Evolutionary conservation across 2,797 vertebrate genomes (phyloP).

Genomic region (Macropodus opercularis): DNA sequence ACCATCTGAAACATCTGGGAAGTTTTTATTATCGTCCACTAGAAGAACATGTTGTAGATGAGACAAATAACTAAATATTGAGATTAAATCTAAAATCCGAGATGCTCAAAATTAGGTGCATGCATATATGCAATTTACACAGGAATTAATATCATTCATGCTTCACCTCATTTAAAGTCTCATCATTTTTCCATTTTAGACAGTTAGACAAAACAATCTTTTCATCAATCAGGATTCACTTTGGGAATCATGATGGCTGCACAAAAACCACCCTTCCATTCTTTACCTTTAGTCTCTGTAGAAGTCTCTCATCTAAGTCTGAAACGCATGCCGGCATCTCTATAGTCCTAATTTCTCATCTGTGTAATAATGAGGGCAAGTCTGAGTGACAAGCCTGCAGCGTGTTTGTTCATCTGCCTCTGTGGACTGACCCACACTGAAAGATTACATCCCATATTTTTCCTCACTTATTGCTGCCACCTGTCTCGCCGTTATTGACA

Average conservation of each 20-base stretch:
- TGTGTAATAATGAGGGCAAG: constrained; percentile 38
- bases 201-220: too few species aligned
- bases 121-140: too few species aligned
- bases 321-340: constrained; percentile 58
- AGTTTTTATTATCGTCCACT: neutral
- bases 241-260: too few species aligned
- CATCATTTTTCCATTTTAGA: too few species aligned
- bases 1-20: too few species aligned
- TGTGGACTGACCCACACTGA: constrained; percentile 43
- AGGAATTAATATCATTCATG: too few species aligned
- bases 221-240: too few species aligned
- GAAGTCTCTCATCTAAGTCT: constrained; percentile 35
- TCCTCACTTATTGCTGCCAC: constrained; percentile 35
- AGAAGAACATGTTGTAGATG: neutral
- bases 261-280: too few species aligned
- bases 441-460: constrained; percentile 65
- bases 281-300: too few species aligned
- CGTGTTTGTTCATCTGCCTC: constrained; percentile 53
- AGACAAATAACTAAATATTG: constrained; percentile 5
- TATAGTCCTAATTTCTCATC: constrained; percentile 51
- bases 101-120: too few species aligned
- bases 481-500: constrained; percentile 32
- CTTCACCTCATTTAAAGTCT: too few species aligned
- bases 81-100: neutral
- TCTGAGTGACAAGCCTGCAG: constrained; percentile 48